These are phyloP conservation scores for Diloba caeruleocephala DNA, from an alignment of 2,888 invertebrate species.

Conservation along the genomic window DNA sequence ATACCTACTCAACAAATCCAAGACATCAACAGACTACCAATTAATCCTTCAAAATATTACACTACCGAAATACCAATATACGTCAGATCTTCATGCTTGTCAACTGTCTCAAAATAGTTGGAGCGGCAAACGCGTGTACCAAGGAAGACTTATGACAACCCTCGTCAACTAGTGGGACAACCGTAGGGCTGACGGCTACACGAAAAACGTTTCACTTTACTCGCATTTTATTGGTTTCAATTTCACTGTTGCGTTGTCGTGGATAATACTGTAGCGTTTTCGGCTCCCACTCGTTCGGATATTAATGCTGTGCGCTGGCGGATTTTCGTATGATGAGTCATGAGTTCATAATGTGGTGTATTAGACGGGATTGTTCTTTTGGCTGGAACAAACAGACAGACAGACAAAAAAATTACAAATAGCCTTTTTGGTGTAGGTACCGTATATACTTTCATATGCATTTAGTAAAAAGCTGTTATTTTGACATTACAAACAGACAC, in stretches of 20 bases:
- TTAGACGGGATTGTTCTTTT: slow-evolving; percentile 48
- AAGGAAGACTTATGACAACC: slow-evolving; percentile 88
- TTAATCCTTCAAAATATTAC: slow-evolving; percentile 38
- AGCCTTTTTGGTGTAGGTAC: too few species aligned
- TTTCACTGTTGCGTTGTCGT: slow-evolving; percentile 80
- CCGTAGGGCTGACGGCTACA: slow-evolving; percentile 69
- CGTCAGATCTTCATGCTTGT: slow-evolving; percentile 56
- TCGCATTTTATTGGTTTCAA: slow-evolving; percentile 87
- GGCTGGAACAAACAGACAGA: too few species aligned
- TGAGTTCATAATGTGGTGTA: slow-evolving; percentile 58
- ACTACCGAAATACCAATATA: slow-evolving; percentile 49
- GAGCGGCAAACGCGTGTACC: slow-evolving; percentile 46
- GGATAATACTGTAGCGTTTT: slow-evolving; percentile 67
- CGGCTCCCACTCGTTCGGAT: slow-evolving; percentile 57
- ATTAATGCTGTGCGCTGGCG: slow-evolving; percentile 64
- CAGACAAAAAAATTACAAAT: too few species aligned
- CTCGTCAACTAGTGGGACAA: slow-evolving; percentile 72
- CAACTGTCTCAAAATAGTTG: slow-evolving; percentile 54
- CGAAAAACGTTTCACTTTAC: slow-evolving; percentile 83
- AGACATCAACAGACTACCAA: slow-evolving; percentile 20
- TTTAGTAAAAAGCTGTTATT: too few species aligned
- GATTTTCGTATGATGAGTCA: slow-evolving; percentile 70
- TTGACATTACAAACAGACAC: too few species aligned
- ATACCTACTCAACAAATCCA: not conserved
- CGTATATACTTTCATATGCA: too few species aligned